phyloP scores from a whole-genome alignment of 2,888 invertebrate species.

The Eurois occulta region DNA sequence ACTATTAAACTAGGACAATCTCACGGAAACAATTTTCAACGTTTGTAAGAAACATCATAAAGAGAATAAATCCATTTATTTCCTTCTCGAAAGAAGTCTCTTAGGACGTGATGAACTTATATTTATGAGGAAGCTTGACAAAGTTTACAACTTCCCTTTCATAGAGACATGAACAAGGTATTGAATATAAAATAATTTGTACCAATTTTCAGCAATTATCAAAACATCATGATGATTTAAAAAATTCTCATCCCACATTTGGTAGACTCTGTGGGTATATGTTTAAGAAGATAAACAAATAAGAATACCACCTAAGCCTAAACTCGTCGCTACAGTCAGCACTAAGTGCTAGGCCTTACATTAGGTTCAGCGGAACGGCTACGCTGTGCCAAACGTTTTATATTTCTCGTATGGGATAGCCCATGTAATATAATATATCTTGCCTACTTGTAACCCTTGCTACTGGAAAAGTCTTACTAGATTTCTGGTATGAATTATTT shows the following conservation, averaged over 20 bases:
- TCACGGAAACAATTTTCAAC: neutral
- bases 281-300: neutral
- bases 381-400: conserved; percentile 11
- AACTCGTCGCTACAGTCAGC: neutral
- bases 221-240: neutral
- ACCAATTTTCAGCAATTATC: neutral
- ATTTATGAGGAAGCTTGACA: neutral
- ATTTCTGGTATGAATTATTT: neutral
- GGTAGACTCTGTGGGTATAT: no score
- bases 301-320: neutral
- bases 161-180: neutral
- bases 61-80: neutral
- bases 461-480: conserved; percentile 2
- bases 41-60: neutral
- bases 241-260: neutral
- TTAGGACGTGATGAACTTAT: neutral
- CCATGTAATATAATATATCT: conserved; percentile 16
- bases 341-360: conserved; percentile 15
- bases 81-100: neutral
- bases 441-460: conserved; percentile 7
- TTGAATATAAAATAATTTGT: neutral
- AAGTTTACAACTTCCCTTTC: neutral
- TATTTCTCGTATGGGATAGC: conserved; percentile 10
- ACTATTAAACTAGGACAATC: neutral
- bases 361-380: conserved; percentile 21